These are phyloP conservation scores for Ceratosolen solmsi DNA, from an alignment of 1,140 invertebrate genomes.

Conservation along the genomic window DNA sequence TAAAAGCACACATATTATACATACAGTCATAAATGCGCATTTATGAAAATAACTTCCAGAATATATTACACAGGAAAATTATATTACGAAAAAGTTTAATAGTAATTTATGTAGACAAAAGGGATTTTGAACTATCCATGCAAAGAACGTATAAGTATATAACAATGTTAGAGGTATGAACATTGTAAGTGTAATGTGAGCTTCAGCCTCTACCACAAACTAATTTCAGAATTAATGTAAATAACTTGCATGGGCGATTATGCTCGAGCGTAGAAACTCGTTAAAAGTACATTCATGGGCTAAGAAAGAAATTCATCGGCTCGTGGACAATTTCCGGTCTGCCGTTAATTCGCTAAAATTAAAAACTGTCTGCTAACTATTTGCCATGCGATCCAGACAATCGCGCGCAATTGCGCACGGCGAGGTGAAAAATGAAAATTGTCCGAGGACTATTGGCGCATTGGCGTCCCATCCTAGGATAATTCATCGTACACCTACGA, in stretches of 20 bases:
- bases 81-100: not conserved
- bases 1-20: not conserved
- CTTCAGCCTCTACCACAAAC: not conserved
- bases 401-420: not conserved
- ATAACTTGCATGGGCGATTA: not conserved
- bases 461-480: not conserved
- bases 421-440: not conserved
- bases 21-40: not conserved
- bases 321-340: not conserved
- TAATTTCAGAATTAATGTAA: not conserved
- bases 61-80: not conserved
- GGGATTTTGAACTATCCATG: not conserved
- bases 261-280: not conserved
- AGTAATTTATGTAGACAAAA: not conserved
- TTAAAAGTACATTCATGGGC: not conserved
- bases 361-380: constrained; percentile 6
- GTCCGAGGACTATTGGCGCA: not conserved
- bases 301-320: not conserved
- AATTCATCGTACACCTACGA: not conserved
- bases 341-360: not conserved
- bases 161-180: not conserved
- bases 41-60: not conserved
- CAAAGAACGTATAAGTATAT: not conserved
- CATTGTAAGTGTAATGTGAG: not conserved
- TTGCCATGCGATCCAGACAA: not conserved